phyloP scores from a whole-genome alignment of 37 sponge, comb jelly and placozoan species.

The Chondrilla cf. caribensis region DNA sequence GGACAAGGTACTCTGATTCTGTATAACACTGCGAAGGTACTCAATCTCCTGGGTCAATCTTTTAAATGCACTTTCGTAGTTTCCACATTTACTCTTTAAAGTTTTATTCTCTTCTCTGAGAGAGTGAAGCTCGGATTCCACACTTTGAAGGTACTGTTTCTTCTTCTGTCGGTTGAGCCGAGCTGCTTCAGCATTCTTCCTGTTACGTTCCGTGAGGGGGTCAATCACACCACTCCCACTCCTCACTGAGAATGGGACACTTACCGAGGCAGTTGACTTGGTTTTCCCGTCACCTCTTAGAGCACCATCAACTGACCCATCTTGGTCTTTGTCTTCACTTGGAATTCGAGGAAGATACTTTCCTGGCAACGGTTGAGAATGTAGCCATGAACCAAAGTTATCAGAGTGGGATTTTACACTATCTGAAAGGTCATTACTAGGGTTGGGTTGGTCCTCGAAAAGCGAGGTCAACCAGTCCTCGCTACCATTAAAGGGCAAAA shows the following conservation, averaged over 20 bases:
- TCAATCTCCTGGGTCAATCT: constrained; percentile 51
- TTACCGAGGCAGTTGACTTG: no score
- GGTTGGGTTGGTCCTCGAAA: background rate
- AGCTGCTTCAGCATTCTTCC: constrained; percentile 74
- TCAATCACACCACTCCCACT: background rate
- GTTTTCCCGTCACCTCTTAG: no score
- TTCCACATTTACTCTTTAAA: constrained; percentile 38
- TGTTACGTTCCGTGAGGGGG: constrained; percentile 24
- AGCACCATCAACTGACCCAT: no score
- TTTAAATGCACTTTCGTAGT: constrained; percentile 8
- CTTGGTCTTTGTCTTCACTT: no score
- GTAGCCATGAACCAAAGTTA: background rate
- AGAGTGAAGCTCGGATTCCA: constrained; percentile 40
- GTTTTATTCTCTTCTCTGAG: constrained; percentile 44
- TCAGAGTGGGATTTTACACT: no score
- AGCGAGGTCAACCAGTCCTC: background rate
- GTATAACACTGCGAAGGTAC: constrained; percentile 63
- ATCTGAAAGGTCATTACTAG: background rate
- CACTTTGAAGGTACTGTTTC: constrained; percentile 48
- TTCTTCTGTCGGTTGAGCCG: constrained; percentile 65
- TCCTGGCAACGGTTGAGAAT: constrained; percentile 15
- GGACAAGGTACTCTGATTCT: constrained; percentile 64
- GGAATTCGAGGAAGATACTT: background rate
- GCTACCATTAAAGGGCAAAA: background rate
- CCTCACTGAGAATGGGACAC: background rate